A percentile compares a stretch with the other conserved stretches of the same genome.
phyloP scores from a whole-genome alignment of 1,140 invertebrate genomes.

The Heterodera schachtii region DNA sequence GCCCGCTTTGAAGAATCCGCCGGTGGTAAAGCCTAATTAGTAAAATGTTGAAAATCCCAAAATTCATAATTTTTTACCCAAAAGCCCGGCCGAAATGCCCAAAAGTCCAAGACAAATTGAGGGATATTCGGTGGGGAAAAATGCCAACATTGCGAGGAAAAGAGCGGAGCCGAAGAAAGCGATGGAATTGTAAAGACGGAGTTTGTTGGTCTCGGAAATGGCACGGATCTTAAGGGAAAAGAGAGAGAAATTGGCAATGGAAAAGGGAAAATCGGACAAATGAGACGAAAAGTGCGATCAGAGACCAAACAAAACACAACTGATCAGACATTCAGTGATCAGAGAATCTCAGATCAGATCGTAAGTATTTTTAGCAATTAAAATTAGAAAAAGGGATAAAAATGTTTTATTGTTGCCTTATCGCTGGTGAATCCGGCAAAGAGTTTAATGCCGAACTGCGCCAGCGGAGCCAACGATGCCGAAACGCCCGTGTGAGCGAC shows the following conservation, averaged over 20 bases:
- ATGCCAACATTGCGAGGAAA: constrained; percentile 56
- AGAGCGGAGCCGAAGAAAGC: constrained; percentile 56
- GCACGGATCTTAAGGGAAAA: constrained; percentile 43
- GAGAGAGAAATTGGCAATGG: not conserved
- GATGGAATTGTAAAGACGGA: constrained; percentile 59
- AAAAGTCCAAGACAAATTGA: constrained; percentile 51
- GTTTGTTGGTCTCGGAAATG: constrained; percentile 61
- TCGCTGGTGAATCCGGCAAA: constrained; percentile 53
- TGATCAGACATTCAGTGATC: too few species aligned
- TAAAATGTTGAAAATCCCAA: not conserved
- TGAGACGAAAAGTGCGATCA: too few species aligned
- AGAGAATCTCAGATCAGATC: not conserved
- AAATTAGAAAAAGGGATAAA: not conserved
- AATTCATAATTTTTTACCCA: not conserved
- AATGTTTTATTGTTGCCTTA: constrained; percentile 38
- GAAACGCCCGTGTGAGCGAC: constrained; percentile 59
- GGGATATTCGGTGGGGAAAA: constrained; percentile 50
- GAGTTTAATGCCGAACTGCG: constrained; percentile 59
- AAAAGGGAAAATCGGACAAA: too few species aligned
- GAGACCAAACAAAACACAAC: too few species aligned
- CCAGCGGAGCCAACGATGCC: constrained; percentile 60
- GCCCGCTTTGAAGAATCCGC: constrained; percentile 65
- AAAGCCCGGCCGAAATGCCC: constrained; percentile 53
- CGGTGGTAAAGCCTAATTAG: constrained; percentile 58
- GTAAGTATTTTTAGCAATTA: constrained; percentile 11